Evolutionary conservation across 2,113 vertebrate species (phyloP), one percentile per base, ranked within the genome.

Genomic region (Ailuropoda melanoleuca): DNA sequence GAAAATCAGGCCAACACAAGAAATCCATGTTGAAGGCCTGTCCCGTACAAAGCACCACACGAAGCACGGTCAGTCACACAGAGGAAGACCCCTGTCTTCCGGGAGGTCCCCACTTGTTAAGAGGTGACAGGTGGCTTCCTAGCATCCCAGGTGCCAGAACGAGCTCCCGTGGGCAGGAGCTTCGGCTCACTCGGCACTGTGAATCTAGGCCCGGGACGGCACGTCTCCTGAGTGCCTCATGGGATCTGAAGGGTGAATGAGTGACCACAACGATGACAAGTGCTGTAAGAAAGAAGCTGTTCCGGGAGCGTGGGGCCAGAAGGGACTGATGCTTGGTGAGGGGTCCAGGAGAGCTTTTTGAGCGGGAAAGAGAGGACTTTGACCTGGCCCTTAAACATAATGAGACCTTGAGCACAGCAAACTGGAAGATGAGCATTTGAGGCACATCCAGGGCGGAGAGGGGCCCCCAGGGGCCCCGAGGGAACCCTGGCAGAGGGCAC

Each of bases 281-380:
- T 55, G 31, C 53, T 56, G 3, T 34, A 13, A 12, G n/a, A 34
- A 34, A 81, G 87, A 66, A 90, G 56, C 81, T 43, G 15, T 14
- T 46, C 43, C 4, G n/a, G 14, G 15, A 53, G 7, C 0, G 5
- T 21, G 23, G 50, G 29, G 2, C 4, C 0, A 0, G 77, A 18
- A 66, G 55, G 39, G 4, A 78, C 24, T 18, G 6, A 26, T 29
- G 75, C 55, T 81, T 86, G 88, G 21, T 60, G 74, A 39, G 53
- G 13, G 24, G 4, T 53, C 37, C 5, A 3, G 29, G 53, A 21
- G 3, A 23, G 83, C 13, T 72, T 70, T 75, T 92, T 68, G 24
- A 58, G 31, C 43, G 84, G 37, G 24, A 70, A 21, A 77, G 21
- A 62, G 68, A 48, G 34, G 48, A 75, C 39, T 50, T 50, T 68